These are phyloP conservation scores for Strix aluco DNA, from an alignment of 2,113 vertebrate species.

Conservation along the genomic window DNA sequence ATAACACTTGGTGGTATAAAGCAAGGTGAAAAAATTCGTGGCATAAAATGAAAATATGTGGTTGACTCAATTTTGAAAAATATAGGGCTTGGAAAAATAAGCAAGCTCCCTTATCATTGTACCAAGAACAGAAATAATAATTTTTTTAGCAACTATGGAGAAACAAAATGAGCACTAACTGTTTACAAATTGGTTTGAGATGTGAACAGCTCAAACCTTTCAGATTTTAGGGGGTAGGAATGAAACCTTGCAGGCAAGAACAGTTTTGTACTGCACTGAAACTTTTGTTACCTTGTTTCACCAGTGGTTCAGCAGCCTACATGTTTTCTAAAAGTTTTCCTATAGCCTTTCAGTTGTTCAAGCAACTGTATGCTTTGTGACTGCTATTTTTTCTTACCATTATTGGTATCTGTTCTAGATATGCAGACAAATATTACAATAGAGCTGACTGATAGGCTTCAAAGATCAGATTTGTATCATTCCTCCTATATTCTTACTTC, in stretches of 20 bases:
- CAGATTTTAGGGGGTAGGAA: background rate
- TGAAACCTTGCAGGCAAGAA: background rate
- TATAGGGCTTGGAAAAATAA: conserved; percentile 3
- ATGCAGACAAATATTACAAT: background rate
- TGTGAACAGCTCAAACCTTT: background rate
- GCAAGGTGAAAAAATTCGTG: background rate
- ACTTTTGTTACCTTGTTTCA: background rate
- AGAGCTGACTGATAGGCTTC: background rate
- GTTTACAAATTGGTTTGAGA: background rate
- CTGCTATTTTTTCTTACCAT: background rate
- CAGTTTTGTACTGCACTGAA: background rate
- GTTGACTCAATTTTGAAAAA: background rate
- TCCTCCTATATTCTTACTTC: background rate
- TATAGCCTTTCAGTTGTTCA: background rate
- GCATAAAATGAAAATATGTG: background rate
- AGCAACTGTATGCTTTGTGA: background rate
- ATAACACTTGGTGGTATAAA: background rate
- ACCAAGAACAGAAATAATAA: background rate
- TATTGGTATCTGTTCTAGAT: background rate
- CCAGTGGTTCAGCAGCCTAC: background rate
- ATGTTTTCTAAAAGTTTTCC: background rate
- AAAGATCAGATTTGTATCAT: background rate
- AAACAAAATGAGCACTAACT: background rate
- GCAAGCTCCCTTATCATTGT: background rate
- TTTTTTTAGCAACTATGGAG: background rate